Base-by-base conservation (phyloP, 2,113 vertebrate genomes). In the Illadopsis cleaveri region DNA sequence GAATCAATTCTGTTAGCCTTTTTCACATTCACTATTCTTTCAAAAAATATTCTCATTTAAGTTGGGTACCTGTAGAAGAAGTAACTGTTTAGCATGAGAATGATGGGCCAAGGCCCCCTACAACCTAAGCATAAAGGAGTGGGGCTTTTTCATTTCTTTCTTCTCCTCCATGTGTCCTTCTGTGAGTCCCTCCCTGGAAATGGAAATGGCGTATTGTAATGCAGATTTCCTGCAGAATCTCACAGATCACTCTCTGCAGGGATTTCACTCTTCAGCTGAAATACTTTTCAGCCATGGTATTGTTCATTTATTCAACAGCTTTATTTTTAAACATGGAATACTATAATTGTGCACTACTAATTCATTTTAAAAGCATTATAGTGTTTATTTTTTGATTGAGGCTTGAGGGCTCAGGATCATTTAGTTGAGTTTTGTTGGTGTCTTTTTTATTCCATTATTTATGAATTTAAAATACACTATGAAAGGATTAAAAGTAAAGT, bases 161-260 rank as follows among this genome's bases (percentile, higher is more conserved):
- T 93, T 93, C 93, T 94, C 92, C 93, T 96, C 87, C 76, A 73
- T 93, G 91, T 95, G 96, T 95, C 92, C 94, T 97, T 96, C 92
- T 88, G 56, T 48, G 93, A 96, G 94, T 95, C 92, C 93, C 95
- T 97, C 94, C 93, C 95, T 97, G 82, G 82, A 97, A 96, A 97
- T 94, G 93, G 90, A 97, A 97, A 96, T 96, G 81, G 87, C 73
- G 86, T 96, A 97, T 94, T 97, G 92, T 96, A 96, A 96, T 96
- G 94, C 95, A 97, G 96, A 97, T 97, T 97, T 97, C 94, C 93
- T 95, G 94, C 94, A 97, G 93, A 97, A 97, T 94, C 96, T 97
- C 95, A 96, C 88, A 96, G 94, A 97, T 97, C 95, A 96, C 90
- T 90, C 96, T 97, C 96, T 97, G 97, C 96, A 92, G 96, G 94